A percentile compares a stretch with the other conserved stretches of the same genome.
Conservation (phyloP, 2,797 vertebrate species). For the Trachops cirrhosus region DNA sequence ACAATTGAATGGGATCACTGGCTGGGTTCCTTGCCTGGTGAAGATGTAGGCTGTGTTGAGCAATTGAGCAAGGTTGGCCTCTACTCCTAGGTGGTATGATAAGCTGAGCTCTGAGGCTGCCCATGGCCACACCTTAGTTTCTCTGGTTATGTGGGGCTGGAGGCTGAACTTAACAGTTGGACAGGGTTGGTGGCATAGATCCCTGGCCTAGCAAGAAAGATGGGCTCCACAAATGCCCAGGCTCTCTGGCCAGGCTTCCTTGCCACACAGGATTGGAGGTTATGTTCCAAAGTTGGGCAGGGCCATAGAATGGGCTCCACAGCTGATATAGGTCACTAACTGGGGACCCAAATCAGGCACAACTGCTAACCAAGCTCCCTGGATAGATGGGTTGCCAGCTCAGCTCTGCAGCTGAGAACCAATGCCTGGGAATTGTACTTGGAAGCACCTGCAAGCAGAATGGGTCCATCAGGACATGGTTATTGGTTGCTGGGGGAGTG, state of each 20-base stretch:
- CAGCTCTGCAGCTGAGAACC: background rate
- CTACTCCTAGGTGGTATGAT: background rate
- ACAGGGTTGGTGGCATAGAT: background rate
- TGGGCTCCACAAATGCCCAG: background rate
- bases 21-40: background rate
- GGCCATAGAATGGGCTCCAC: background rate
- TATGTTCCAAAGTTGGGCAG: background rate
- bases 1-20: background rate
- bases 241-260: background rate
- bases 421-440: background rate
- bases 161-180: background rate
- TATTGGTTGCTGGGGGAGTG: no score
- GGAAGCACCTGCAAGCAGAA: background rate
- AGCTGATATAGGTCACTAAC: background rate
- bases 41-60: background rate
- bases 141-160: background rate
- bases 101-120: background rate
- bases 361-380: background rate
- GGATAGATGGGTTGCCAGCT: background rate
- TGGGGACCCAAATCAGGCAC: background rate
- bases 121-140: background rate
- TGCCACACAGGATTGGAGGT: background rate
- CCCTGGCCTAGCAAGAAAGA: background rate
- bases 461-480: background rate
- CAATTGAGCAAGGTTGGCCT: background rate